Evolutionary conservation across 2,113 vertebrate genomes (phyloP).

Genomic region (Panthera tigris): DNA sequence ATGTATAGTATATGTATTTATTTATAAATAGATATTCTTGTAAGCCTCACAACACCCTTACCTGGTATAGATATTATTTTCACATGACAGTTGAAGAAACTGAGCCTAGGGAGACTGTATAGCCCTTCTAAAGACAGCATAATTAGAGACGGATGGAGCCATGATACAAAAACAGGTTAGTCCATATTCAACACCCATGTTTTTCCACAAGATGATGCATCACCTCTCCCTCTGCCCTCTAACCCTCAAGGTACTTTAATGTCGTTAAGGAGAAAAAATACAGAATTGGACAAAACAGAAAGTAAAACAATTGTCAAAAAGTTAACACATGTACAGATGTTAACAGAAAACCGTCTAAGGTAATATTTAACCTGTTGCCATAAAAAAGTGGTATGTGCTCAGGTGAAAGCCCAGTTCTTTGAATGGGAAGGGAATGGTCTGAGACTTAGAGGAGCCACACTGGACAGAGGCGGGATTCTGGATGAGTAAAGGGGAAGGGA

Average conservation of each 20-base stretch:
- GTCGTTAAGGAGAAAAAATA: neutral
- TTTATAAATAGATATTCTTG: neutral
- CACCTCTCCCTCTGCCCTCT: too few species aligned
- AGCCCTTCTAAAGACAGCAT: neutral
- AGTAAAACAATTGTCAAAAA: neutral
- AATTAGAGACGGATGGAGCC: neutral
- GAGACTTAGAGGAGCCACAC: neutral
- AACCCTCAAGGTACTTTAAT: neutral
- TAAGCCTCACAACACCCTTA: neutral
- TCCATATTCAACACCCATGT: neutral
- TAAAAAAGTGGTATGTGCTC: neutral
- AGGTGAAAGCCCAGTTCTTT: neutral
- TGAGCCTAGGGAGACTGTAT: neutral
- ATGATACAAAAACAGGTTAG: too few species aligned
- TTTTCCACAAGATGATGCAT: neutral
- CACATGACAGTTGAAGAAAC: neutral
- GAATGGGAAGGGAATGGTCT: too few species aligned
- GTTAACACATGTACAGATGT: neutral
- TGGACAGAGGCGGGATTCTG: too few species aligned
- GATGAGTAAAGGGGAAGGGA: neutral
- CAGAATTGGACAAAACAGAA: neutral
- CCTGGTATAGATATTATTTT: neutral
- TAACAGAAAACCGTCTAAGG: neutral
- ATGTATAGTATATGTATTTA: neutral
- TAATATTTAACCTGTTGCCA: neutral